phyloP scores from a whole-genome alignment of 2,888 invertebrate genomes.

The Cantharis rustica region DNA sequence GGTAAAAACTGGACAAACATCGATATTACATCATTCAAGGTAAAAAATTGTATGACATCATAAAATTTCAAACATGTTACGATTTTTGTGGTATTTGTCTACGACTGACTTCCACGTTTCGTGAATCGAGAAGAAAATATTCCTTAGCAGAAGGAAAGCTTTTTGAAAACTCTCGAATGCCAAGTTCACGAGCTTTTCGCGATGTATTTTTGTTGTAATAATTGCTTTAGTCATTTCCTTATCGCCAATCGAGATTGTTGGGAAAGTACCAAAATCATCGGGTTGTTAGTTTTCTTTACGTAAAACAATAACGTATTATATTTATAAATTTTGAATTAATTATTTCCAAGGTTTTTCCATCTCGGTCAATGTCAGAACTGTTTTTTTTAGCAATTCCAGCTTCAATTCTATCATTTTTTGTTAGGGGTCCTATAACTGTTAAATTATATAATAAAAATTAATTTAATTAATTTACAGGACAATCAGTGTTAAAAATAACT shows the following conservation, averaged over 20 bases:
- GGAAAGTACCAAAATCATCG: neutral
- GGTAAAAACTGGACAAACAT: conserved; percentile 1
- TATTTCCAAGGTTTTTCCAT: neutral
- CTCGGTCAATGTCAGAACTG: neutral
- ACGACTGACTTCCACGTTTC: neutral
- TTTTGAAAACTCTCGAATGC: neutral
- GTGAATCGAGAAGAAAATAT: neutral
- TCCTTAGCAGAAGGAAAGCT: neutral
- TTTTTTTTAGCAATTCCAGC: neutral
- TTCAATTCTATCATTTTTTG: neutral
- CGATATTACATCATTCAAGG: conserved; percentile 1
- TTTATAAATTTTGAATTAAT: neutral
- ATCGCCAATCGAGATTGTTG: neutral
- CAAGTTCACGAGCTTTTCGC: neutral
- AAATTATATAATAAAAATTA: neutral
- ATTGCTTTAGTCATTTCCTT: neutral
- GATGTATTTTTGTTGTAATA: neutral
- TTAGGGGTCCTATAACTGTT: neutral
- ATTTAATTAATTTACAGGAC: conserved; percentile 2
- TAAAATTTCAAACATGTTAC: neutral
- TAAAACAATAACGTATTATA: neutral
- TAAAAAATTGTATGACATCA: neutral
- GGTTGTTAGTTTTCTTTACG: neutral
- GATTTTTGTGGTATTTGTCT: neutral
- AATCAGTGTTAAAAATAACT: conserved; percentile 10